Evolutionary conservation across 2,888 invertebrate genomes (phyloP).

Genomic region (Pyrrhosoma nymphula): DNA sequence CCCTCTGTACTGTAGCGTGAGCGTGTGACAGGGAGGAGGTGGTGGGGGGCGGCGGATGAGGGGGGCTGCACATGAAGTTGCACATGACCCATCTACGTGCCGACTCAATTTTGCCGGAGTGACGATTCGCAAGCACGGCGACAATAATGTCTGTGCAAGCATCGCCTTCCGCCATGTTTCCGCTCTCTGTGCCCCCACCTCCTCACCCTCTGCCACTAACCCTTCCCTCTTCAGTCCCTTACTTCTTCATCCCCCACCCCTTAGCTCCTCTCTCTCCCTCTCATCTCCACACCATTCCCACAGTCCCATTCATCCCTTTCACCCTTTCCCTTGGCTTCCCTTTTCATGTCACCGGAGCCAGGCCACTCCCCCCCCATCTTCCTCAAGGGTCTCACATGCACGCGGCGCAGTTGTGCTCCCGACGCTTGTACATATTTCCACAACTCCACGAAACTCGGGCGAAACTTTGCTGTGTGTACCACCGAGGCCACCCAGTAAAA

Average conservation of each 20-base stretch:
- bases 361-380: too few relatives aligned
- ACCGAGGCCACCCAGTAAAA: not conserved
- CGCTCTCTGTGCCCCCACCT: not conserved
- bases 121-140: not conserved
- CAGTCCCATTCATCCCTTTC: not conserved
- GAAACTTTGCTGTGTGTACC: not conserved
- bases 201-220: not conserved
- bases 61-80: not conserved
- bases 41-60: too few relatives aligned
- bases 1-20: too few relatives aligned
- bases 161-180: not conserved
- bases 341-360: slow-evolving; percentile 33
- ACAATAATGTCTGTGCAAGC: not conserved
- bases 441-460: not conserved
- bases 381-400: slow-evolving; percentile 6
- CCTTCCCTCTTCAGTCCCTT: not conserved
- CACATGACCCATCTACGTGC: not conserved
- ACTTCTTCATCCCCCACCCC: not conserved
- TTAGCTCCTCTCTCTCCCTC: not conserved
- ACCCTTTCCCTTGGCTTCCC: not conserved
- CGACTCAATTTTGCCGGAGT: not conserved
- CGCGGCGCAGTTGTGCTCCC: not conserved
- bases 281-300: not conserved
- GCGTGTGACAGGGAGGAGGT: too few relatives aligned
- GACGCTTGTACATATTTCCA: not conserved